Evolutionary conservation across 2,797 vertebrate species (phyloP).

Genomic region (Catostomus latipinnis): DNA sequence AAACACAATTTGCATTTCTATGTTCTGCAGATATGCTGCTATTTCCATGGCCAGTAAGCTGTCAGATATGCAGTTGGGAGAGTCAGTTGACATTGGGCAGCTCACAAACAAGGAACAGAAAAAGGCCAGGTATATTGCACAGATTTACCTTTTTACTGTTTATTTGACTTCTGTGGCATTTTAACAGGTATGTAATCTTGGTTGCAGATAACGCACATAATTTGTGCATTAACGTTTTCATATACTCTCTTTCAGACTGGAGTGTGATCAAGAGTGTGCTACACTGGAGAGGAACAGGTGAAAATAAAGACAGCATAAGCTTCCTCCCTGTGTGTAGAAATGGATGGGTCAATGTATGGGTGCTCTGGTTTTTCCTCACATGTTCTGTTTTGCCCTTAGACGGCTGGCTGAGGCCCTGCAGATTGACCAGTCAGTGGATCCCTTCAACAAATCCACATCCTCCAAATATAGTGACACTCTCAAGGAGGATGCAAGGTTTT

Average conservation of each 20-base stretch:
- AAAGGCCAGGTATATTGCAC: conserved; percentile 83
- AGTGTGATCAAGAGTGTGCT: conserved; percentile 94
- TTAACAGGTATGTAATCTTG: not conserved
- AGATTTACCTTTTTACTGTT: not conserved
- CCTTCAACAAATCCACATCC: conserved; percentile 87
- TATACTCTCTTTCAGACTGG: conserved; percentile 75
- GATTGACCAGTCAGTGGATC: conserved; percentile 89
- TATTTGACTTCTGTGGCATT: not conserved
- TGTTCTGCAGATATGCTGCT: conserved; percentile 85
- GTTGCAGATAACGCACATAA: not conserved
- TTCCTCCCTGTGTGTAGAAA: not conserved
- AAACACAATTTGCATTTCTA: not conserved
- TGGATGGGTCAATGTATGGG: not conserved
- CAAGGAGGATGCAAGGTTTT: conserved; percentile 94
- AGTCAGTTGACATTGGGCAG: conserved; percentile 92
- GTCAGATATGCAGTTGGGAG: conserved; percentile 93
- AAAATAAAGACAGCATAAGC: conserved; percentile 37
- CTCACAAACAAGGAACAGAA: conserved; percentile 94
- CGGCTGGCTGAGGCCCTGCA: conserved; percentile 93
- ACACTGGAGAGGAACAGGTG: conserved; percentile 92
- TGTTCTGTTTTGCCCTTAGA: conserved; percentile 60
- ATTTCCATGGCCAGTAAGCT: conserved; percentile 95
- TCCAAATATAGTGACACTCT: conserved; percentile 92
- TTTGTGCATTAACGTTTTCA: conserved; percentile 5
- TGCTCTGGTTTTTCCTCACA: not conserved